Evolutionary conservation across 37 sponge, comb jelly and placozoan genomes (phyloP).

Genomic region (Oscarella lobularis): DNA sequence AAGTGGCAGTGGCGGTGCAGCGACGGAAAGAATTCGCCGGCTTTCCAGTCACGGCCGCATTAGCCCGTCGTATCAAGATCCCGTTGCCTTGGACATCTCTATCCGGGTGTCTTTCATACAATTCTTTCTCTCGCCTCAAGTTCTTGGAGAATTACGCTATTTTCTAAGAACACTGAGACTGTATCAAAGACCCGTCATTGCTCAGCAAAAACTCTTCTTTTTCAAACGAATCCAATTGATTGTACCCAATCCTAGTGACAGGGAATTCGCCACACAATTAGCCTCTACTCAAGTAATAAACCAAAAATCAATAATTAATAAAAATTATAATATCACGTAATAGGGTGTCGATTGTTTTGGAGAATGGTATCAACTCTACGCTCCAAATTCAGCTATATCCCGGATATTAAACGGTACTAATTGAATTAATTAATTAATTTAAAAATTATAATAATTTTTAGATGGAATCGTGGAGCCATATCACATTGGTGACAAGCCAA

Average conservation of each 20-base stretch:
- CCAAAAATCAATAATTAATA: background rate
- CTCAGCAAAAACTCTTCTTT: conserved; percentile 23
- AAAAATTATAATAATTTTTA: background rate
- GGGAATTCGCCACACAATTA: no score
- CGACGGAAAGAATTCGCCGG: no score
- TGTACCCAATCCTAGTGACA: no score
- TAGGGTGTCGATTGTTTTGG: background rate
- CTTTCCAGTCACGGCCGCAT: no score
- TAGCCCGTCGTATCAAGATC: no score
- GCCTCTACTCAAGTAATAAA: no score
- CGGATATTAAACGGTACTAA: background rate
- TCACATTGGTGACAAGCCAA: background rate
- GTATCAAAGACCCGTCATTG: conserved; percentile 59
- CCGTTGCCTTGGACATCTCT: conserved; percentile 33
- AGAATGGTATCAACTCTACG: background rate
- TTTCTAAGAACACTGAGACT: conserved; percentile 49
- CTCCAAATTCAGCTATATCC: background rate
- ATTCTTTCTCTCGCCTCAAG: conserved; percentile 40
- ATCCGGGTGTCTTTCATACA: conserved; percentile 55
- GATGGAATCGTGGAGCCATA: background rate
- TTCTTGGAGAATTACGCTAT: conserved; percentile 32
- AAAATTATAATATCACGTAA: background rate
- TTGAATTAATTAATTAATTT: background rate
- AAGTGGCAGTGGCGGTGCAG: no score
- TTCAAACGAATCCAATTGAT: no score